Evolutionary conservation across 2,797 vertebrate species (phyloP).

Genomic region (Phoebastria nigripes): DNA sequence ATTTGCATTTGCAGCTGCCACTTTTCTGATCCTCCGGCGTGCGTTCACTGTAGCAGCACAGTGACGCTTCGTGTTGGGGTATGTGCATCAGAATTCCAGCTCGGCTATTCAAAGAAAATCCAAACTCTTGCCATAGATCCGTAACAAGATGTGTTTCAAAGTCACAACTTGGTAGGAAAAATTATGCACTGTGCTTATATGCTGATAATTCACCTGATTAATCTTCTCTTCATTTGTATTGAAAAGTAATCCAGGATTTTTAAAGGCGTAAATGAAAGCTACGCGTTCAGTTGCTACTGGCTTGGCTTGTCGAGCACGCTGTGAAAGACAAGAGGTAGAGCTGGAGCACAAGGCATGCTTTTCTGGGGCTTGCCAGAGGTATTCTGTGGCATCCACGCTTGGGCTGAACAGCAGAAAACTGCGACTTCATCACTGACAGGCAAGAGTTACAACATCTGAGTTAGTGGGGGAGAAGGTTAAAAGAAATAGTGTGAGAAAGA

Average conservation of each 20-base stretch:
- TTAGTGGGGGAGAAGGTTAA: not conserved
- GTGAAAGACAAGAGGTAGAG: not conserved
- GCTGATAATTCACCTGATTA: not conserved
- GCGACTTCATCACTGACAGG: not conserved
- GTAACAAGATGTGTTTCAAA: not conserved
- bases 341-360: not conserved
- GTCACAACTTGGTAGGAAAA: not conserved
- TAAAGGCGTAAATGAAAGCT: not conserved
- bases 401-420: not conserved
- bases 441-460: too few relatives aligned
- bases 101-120: not conserved
- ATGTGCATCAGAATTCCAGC: not conserved
- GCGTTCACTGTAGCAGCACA: not conserved
- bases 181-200: not conserved
- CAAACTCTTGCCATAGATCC: not conserved
- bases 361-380: not conserved
- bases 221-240: not conserved
- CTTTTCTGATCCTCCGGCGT: not conserved
- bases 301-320: not conserved
- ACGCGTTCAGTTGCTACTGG: too few relatives aligned
- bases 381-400: rapidly evolving
- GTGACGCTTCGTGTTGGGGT: rapidly evolving
- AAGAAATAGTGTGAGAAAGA: not conserved
- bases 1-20: not conserved
- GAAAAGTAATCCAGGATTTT: not conserved